Conservation (phyloP, 2,888 invertebrate species). For the Drosophila falleni region DNA sequence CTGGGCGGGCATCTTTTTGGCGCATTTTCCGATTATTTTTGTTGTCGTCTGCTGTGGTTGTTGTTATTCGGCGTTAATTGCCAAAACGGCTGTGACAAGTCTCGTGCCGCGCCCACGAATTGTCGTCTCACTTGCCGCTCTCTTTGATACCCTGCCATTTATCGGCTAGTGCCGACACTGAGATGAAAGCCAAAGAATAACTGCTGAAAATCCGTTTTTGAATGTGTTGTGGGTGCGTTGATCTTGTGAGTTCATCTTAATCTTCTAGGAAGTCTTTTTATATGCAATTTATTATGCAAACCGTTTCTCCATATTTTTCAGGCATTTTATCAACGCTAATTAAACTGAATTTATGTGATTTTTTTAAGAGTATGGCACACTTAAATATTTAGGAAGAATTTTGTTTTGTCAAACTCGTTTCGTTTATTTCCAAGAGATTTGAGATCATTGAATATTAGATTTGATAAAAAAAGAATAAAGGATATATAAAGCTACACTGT, state of each 20-base stretch:
- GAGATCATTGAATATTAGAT: not conserved
- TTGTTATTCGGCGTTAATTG: slow-evolving; percentile 71
- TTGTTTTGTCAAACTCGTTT: slow-evolving; percentile 17
- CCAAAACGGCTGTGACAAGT: slow-evolving; percentile 58
- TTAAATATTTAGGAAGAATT: slow-evolving; percentile 32
- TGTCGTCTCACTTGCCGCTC: slow-evolving; percentile 21
- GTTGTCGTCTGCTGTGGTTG: slow-evolving; percentile 18
- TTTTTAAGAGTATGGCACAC: slow-evolving; percentile 47
- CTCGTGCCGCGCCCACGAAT: slow-evolving; percentile 56
- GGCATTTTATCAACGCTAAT: slow-evolving; percentile 49
- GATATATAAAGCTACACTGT: too few species aligned
- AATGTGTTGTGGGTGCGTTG: slow-evolving; percentile 75
- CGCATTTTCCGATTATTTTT: slow-evolving; percentile 45
- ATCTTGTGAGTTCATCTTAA: slow-evolving; percentile 66
- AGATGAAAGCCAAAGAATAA: slow-evolving; percentile 42
- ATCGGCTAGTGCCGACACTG: slow-evolving; percentile 4
- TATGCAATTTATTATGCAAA: slow-evolving; percentile 74
- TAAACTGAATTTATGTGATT: slow-evolving; percentile 66
- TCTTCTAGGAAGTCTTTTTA: slow-evolving; percentile 66
- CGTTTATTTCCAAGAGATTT: slow-evolving; percentile 3
- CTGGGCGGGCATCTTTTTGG: slow-evolving; percentile 40
- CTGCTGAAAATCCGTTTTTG: slow-evolving; percentile 32
- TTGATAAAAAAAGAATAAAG: too few species aligned
- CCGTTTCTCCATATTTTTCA: slow-evolving; percentile 35
- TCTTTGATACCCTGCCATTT: not conserved